Conservation (phyloP, 1,140 invertebrate species). For the Drosophila mojavensis region DNA sequence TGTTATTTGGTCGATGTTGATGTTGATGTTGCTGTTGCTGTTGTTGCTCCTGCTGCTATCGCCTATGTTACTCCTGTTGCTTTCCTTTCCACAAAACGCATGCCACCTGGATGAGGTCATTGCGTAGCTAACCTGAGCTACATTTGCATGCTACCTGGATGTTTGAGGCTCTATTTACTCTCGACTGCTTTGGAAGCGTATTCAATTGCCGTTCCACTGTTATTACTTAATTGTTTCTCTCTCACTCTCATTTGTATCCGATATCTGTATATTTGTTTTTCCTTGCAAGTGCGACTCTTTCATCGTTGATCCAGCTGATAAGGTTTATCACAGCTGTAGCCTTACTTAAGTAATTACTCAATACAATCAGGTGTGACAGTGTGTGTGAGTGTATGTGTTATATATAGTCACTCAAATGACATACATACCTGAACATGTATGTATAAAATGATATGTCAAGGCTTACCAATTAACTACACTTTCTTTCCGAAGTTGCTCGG, state of each 20-base stretch:
- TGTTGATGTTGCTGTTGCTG: conserved; percentile 22
- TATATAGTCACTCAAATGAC: background rate
- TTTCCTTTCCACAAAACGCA: conserved; percentile 40
- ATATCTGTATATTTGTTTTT: conserved; percentile 14
- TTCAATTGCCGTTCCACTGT: conserved; percentile 2
- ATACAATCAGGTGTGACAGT: background rate
- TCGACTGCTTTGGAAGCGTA: conserved; percentile 1
- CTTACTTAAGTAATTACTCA: conserved; percentile 27
- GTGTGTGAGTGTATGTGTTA: background rate
- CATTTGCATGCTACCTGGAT: conserved; percentile 35
- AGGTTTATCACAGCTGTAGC: conserved; percentile 38
- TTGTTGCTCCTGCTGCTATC: conserved; percentile 33
- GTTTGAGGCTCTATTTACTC: conserved; percentile 41
- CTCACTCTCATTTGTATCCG: background rate
- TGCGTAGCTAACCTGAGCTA: conserved; percentile 39
- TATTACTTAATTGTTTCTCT: conserved; percentile 13
- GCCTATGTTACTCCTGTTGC: conserved; percentile 34
- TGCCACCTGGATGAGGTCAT: conserved; percentile 52
- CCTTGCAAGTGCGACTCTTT: conserved; percentile 15
- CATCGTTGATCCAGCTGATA: conserved; percentile 40
- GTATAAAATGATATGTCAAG: conserved; percentile 5
- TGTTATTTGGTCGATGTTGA: conserved; percentile 71
- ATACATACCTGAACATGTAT: background rate
- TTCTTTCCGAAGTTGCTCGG: background rate
- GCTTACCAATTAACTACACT: conserved; percentile 23